A percentile compares a stretch with the other conserved stretches of the same genome.
Evolutionary conservation across 2,888 invertebrate genomes (phyloP).

Genomic region (Lithophane socia): DNA sequence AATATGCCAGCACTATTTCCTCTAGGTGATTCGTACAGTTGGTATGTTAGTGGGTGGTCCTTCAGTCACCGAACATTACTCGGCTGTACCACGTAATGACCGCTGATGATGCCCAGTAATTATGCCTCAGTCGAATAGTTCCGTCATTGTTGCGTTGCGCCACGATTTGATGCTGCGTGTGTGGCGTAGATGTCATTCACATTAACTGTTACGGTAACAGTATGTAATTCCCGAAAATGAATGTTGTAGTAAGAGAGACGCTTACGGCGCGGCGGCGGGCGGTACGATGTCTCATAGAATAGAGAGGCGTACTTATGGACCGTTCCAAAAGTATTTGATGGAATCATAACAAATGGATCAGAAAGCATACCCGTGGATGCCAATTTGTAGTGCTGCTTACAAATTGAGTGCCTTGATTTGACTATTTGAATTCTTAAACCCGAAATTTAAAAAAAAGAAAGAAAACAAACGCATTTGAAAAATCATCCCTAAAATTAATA

Average conservation of each 20-base stretch:
- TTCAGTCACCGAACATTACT: slow-evolving; percentile 69
- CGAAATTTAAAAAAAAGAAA: no score
- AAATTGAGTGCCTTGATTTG: no score
- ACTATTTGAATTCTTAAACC: no score
- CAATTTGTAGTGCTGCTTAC: no score
- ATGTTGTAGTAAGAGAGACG: neutral
- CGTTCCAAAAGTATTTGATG: no score
- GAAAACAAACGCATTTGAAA: no score
- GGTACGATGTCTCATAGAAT: no score
- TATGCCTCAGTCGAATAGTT: slow-evolving; percentile 82
- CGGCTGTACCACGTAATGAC: slow-evolving; percentile 75
- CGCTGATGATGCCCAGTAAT: slow-evolving; percentile 84
- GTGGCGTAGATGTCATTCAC: slow-evolving; percentile 71
- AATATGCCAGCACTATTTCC: neutral
- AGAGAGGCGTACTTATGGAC: no score
- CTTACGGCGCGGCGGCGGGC: slow-evolving; percentile 1
- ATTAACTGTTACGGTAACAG: slow-evolving; percentile 16
- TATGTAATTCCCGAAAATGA: slow-evolving; percentile 7
- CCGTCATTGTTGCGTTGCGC: slow-evolving; percentile 78
- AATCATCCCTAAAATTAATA: no score
- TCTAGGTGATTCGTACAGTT: slow-evolving; percentile 10
- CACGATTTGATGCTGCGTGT: slow-evolving; percentile 82
- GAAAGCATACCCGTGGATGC: no score
- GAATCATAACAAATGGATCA: no score
- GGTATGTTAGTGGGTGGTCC: slow-evolving; percentile 77